Evolutionary conservation across 2,797 vertebrate species (phyloP).

Genomic region (Syndactyla subalaris): DNA sequence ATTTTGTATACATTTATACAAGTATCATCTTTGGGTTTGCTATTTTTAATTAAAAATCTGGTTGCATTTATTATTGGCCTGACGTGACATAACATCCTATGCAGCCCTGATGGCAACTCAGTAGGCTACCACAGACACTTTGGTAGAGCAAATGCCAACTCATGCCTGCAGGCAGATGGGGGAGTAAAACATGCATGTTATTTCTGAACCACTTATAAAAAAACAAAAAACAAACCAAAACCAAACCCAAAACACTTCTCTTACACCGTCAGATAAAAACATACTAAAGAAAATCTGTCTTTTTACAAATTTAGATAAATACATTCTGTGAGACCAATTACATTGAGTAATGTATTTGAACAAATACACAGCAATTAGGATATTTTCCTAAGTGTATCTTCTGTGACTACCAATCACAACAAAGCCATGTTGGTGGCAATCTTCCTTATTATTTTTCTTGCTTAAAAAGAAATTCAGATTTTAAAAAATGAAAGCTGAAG

Average conservation of each 20-base stretch:
- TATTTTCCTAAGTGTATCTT: background rate
- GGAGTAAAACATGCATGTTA: slow-evolving; percentile 19
- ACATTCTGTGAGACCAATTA: background rate
- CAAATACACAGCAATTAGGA: background rate
- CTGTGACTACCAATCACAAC: background rate
- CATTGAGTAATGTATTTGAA: background rate
- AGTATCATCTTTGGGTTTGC: background rate
- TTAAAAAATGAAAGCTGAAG: background rate
- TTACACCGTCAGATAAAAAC: slow-evolving; percentile 3
- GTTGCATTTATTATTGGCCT: slow-evolving; percentile 35
- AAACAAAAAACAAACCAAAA: background rate
- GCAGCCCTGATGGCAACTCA: slow-evolving; percentile 56
- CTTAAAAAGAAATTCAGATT: background rate
- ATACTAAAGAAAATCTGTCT: slow-evolving; percentile 1
- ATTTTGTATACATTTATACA: background rate
- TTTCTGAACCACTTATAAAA: slow-evolving; percentile 45
- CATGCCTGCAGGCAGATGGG: slow-evolving; percentile 41
- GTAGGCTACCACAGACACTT: slow-evolving; percentile 28
- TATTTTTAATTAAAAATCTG: slow-evolving; percentile 55
- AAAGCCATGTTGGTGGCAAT: background rate
- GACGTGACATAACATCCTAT: background rate
- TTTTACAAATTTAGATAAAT: background rate
- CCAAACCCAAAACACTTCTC: background rate
- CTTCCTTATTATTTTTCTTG: background rate
- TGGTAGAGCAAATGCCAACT: slow-evolving; percentile 47